Conservation (phyloP, 1,140 invertebrate species). For the Aphidius ervi region DNA sequence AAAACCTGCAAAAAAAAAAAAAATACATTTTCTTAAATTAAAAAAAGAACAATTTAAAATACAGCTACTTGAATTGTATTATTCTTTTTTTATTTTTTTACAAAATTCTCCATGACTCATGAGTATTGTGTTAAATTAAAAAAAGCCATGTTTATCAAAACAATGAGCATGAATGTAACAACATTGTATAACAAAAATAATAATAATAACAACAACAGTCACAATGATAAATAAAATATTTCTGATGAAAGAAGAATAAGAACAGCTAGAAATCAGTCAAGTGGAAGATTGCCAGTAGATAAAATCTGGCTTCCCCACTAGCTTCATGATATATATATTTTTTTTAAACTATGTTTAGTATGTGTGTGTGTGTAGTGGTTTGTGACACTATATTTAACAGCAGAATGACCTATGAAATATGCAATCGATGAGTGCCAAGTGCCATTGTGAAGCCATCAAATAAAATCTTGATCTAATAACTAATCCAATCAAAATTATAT, state of each 20-base stretch:
- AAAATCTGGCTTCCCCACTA: constrained; percentile 9
- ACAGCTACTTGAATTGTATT: no score
- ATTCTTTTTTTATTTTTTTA: constrained; percentile 16
- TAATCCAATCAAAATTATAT: constrained; percentile 9
- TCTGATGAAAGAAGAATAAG: constrained; percentile 9
- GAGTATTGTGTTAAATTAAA: not conserved
- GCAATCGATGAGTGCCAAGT: constrained; percentile 47
- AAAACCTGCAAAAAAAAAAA: not conserved
- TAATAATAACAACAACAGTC: no score
- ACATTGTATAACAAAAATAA: no score
- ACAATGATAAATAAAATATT: not conserved
- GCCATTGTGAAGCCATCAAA: constrained; percentile 19
- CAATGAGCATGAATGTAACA: no score
- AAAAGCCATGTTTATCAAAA: not conserved
- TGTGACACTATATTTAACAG: constrained; percentile 38
- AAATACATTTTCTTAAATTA: no score
- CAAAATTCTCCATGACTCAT: not conserved
- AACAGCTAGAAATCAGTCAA: constrained; percentile 3
- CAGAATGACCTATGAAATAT: constrained; percentile 49
- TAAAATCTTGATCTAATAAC: not conserved
- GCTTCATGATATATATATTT: not conserved
- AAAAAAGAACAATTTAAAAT: no score
- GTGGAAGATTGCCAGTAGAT: constrained; percentile 21
- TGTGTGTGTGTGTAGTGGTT: no score
- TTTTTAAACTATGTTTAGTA: constrained; percentile 9